phyloP scores from a whole-genome alignment of 2,888 invertebrate genomes.

The Conomelus anceps region DNA sequence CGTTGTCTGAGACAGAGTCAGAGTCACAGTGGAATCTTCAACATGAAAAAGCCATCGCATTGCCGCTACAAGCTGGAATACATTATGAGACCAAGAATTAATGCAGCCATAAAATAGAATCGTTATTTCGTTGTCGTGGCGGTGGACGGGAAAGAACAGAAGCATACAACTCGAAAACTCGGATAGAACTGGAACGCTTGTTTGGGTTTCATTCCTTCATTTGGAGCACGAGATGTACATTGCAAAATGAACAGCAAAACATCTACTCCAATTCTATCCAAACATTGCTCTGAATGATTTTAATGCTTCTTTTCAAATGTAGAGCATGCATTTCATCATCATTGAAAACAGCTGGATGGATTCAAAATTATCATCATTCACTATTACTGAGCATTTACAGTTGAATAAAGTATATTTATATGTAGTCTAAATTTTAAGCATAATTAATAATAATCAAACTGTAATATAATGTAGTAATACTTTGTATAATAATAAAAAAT shows the following conservation, averaged over 20 bases:
- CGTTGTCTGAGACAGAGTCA: not conserved
- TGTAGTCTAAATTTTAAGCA: too few relatives aligned
- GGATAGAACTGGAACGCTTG: not conserved
- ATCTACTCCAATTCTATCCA: not conserved
- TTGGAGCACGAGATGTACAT: not conserved
- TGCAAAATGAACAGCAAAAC: not conserved
- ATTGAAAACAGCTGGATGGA: not conserved
- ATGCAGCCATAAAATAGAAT: not conserved
- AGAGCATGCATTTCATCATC: not conserved
- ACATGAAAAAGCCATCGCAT: not conserved
- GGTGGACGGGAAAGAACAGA: not conserved
- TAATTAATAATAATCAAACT: too few relatives aligned
- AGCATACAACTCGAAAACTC: not conserved
- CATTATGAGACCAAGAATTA: not conserved
- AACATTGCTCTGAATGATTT: not conserved
- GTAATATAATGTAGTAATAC: too few relatives aligned
- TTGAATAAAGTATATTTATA: too few relatives aligned
- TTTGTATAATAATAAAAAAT: too few relatives aligned
- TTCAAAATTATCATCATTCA: not conserved
- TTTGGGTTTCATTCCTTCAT: not conserved
- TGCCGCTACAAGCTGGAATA: not conserved
- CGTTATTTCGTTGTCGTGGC: not conserved
- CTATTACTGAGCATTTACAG: too few relatives aligned
- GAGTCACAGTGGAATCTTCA: not conserved
- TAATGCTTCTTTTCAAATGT: not conserved